phyloP scores from a whole-genome alignment of 2,113 vertebrate species.

The Phalacrocorax carbo region DNA sequence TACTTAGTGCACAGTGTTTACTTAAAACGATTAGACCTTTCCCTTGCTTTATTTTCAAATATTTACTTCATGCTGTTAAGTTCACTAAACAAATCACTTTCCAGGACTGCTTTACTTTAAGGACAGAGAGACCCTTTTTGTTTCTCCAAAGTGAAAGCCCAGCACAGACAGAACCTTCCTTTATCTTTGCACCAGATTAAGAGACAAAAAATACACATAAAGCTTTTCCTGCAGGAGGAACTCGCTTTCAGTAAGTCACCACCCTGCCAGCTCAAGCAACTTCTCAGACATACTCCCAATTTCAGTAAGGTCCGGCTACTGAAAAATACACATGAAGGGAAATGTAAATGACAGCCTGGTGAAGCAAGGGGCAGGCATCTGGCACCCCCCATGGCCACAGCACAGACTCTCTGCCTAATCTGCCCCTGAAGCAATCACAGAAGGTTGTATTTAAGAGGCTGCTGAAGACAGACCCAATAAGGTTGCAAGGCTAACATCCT shows the following conservation, averaged over 20 bases:
- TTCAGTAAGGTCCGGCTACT: not conserved
- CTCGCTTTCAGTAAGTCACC: not conserved
- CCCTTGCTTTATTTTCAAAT: not conserved
- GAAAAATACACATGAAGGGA: not conserved
- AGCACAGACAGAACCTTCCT: not conserved
- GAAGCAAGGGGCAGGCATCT: not conserved
- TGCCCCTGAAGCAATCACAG: not conserved
- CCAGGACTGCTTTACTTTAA: not conserved
- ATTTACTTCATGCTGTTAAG: not conserved
- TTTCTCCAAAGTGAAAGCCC: not conserved
- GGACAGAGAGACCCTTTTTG: not conserved
- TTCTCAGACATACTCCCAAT: not conserved
- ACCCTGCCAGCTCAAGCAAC: not conserved
- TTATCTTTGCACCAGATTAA: not conserved
- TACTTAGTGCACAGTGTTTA: not conserved
- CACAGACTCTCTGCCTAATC: not conserved
- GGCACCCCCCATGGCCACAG: not conserved
- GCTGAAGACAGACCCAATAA: not conserved
- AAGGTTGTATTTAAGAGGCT: not conserved
- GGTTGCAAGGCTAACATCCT: not conserved
- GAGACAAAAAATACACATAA: not conserved
- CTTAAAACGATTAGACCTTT: not conserved
- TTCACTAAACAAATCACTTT: not conserved
- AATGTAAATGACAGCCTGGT: not conserved
- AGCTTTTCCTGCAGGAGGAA: not conserved